Base-by-base conservation (phyloP, 2,888 invertebrate genomes). In the Scaptomyza reducta region DNA sequence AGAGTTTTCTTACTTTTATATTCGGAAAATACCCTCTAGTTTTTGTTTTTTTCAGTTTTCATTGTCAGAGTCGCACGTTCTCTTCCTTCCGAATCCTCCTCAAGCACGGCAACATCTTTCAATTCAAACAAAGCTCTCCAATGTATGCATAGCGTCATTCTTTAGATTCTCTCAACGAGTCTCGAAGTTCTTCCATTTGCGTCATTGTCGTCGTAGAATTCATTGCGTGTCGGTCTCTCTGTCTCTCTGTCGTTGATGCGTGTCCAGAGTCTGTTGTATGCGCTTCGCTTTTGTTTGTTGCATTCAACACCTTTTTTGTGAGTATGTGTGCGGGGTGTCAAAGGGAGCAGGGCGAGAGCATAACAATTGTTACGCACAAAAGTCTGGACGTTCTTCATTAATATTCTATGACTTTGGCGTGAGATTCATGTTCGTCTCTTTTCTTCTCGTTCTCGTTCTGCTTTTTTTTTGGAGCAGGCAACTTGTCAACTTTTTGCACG, bases 321-420 rank as follows among this genome's bases (percentile, higher is more conserved):
- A 14, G 14, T 38, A 14, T 38, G 38, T 38, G 38, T 14, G 14
- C 1, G 14, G 7, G 7, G 10, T 10, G 38, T 22, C 3, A 14
- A 6, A 18, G 2, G 1, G 6, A 16, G 41, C 2, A 11, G 42
- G 22, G 0, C 13, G 9, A 22, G 10, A 14, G 51, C 18, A 13
- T n/a, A 18, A 22, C 33, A 33, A 22, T n/a, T 18, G 18, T 29
- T n/a, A 27, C 41, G 29, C 42, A 54, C 31, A 56, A 65, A 31
- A 58, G 25, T 54, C 63, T 42, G 29, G 14, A 22, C 49, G 13
- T 45, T 47, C 54, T 68, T 73, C 65, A 80, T 79, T 79, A 80
- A 83, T 84, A 84, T 79, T 79, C 81, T 53, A 64, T 77, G 84
- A 79, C 67, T 79, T 72, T 79, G 77, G 77, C 66, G 67, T 71